Conservation (phyloP, 2,888 invertebrate species). For the Margaritifera margaritifera region DNA sequence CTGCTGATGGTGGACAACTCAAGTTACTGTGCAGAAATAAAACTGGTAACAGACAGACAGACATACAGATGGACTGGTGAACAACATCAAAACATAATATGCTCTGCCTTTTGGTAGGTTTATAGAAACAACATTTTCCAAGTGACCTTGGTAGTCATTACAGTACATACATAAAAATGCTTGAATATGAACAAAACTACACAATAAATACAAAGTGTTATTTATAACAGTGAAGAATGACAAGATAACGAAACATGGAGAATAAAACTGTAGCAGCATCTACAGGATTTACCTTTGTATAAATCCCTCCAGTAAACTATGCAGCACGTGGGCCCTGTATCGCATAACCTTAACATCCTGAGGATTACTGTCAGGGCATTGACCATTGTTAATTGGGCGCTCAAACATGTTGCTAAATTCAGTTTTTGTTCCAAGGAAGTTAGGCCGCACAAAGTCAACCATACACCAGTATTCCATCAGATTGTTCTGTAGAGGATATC, state of each 20-base stretch:
- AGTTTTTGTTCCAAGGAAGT: constrained; percentile 95
- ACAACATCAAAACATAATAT: too few relatives aligned
- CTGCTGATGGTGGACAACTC: too few relatives aligned
- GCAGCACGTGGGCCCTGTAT: constrained; percentile 95
- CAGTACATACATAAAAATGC: too few relatives aligned
- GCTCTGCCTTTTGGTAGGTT: too few relatives aligned
- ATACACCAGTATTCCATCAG: constrained; percentile 93
- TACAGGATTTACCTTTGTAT: constrained; percentile 80
- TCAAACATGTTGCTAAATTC: constrained; percentile 99
- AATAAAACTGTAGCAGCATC: neutral
- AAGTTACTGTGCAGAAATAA: too few relatives aligned
- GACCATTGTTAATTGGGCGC: constrained; percentile 97
- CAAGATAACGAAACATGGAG: neutral
- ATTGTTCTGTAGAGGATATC: constrained; percentile 98
- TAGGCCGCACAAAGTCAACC: constrained; percentile 99
- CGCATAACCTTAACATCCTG: constrained; percentile 95
- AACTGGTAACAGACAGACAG: too few relatives aligned
- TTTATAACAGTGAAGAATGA: neutral
- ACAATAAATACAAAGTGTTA: neutral
- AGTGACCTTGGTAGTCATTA: too few relatives aligned
- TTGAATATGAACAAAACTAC: neutral
- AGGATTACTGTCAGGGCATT: constrained; percentile 96
- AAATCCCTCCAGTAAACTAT: constrained; percentile 94
- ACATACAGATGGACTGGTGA: too few relatives aligned
- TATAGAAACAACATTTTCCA: too few relatives aligned